A percentile compares a stretch with the other conserved stretches of the same genome.
Conservation (phyloP, 2,888 invertebrate species). For the Caenorhabditis sp. region DNA sequence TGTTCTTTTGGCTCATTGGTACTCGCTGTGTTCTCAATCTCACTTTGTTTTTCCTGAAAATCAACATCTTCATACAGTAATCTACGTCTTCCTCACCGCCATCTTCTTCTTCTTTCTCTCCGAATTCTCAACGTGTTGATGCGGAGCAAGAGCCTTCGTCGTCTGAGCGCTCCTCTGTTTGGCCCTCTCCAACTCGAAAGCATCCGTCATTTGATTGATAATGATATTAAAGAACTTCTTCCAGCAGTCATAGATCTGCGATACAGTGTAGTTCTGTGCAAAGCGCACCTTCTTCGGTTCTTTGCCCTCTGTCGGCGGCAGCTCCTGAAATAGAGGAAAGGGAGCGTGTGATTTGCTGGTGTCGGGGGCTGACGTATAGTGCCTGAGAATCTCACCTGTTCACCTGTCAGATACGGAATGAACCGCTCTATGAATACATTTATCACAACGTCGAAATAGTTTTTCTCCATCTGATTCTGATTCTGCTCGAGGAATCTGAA, state of each 20-base stretch:
- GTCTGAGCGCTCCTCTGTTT: constrained; percentile 77
- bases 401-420: constrained; percentile 80
- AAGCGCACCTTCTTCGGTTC: constrained; percentile 79
- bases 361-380: no score
- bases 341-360: neutral
- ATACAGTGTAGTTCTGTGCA: constrained; percentile 76
- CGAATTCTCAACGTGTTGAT: constrained; percentile 79
- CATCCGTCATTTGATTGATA: constrained; percentile 78
- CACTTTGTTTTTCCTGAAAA: constrained; percentile 79
- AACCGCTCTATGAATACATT: constrained; percentile 77
- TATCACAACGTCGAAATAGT: constrained; percentile 80
- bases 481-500: constrained; percentile 80
- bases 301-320: constrained; percentile 63
- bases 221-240: constrained; percentile 69
- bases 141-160: constrained; percentile 81
- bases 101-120: constrained; percentile 76
- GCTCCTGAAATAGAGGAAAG: constrained; percentile 66
- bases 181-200: constrained; percentile 81
- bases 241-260: constrained; percentile 78
- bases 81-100: constrained; percentile 51
- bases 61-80: neutral
- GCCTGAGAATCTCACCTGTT: constrained; percentile 70
- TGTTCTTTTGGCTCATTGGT: constrained; percentile 69
- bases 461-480: constrained; percentile 81
- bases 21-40: constrained; percentile 76